These are phyloP conservation scores for Platalea minor DNA, from an alignment of 2,797 vertebrate species.

Conservation along the genomic window DNA sequence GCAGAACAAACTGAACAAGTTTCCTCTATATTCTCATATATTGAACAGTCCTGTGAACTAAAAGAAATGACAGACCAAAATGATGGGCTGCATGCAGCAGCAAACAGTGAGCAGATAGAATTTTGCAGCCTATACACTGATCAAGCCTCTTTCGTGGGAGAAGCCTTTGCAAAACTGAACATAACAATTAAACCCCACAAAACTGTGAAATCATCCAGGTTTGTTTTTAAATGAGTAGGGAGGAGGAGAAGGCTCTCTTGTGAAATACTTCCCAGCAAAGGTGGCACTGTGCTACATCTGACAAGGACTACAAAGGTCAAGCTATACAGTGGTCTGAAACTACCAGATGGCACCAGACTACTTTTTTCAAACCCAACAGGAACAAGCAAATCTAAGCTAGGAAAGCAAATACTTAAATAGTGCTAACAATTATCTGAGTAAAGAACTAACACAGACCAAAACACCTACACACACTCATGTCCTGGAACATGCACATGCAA, in stretches of 20 bases:
- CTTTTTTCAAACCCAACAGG: neutral
- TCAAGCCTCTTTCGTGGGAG: neutral
- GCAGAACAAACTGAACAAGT: neutral
- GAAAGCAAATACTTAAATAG: slow-evolving; percentile 39
- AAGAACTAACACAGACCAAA: slow-evolving; percentile 41
- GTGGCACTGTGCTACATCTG: neutral
- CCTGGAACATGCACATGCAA: slow-evolving; percentile 42
- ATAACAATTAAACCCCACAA: neutral
- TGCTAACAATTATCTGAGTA: slow-evolving; percentile 38
- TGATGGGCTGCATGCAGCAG: neutral
- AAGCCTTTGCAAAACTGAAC: neutral
- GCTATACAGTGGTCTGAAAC: neutral
- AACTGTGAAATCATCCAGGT: neutral
- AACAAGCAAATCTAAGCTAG: slow-evolving; percentile 39
- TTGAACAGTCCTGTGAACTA: neutral
- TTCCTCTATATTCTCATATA: neutral
- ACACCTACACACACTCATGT: slow-evolving; percentile 40
- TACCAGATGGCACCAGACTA: slow-evolving; percentile 32
- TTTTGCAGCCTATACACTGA: neutral
- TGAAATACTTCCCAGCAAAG: neutral
- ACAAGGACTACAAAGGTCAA: slow-evolving; percentile 4
- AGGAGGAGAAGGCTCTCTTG: neutral
- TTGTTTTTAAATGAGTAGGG: neutral
- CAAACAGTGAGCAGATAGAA: neutral
- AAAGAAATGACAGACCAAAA: neutral